phyloP scores from a whole-genome alignment of 2,888 invertebrate genomes.

The Escarpia spicata region DNA sequence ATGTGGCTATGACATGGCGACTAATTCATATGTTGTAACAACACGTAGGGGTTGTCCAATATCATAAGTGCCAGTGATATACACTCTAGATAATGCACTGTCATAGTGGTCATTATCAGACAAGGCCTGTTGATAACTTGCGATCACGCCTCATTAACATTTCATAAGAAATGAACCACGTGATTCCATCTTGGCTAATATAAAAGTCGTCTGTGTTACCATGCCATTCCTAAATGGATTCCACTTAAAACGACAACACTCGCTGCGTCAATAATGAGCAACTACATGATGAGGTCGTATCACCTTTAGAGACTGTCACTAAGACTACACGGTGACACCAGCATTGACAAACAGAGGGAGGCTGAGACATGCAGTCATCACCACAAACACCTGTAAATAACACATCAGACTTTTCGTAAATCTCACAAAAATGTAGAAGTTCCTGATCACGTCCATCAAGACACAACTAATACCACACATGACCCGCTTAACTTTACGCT shows the following conservation, averaged over 20 bases:
- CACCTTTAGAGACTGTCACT: neutral
- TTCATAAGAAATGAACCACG: neutral
- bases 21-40: neutral
- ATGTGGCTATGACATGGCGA: neutral
- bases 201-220: neutral
- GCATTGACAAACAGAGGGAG: too few species aligned
- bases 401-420: too few species aligned
- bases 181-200: slow-evolving; percentile 1
- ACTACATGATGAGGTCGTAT: neutral
- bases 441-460: too few species aligned
- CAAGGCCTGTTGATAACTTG: neutral
- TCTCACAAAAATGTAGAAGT: too few species aligned
- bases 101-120: neutral
- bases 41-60: neutral
- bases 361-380: too few species aligned
- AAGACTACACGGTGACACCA: neutral
- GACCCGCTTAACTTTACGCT: too few species aligned
- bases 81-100: neutral
- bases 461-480: too few species aligned
- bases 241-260: neutral
- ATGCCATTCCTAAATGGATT: neutral
- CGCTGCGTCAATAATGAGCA: neutral
- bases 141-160: neutral
- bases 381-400: too few species aligned
- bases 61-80: neutral